Evolutionary conservation across 2,113 vertebrate genomes (phyloP), one percentile per base, ranked within the genome.

Genomic region (Percina caprodes): DNA sequence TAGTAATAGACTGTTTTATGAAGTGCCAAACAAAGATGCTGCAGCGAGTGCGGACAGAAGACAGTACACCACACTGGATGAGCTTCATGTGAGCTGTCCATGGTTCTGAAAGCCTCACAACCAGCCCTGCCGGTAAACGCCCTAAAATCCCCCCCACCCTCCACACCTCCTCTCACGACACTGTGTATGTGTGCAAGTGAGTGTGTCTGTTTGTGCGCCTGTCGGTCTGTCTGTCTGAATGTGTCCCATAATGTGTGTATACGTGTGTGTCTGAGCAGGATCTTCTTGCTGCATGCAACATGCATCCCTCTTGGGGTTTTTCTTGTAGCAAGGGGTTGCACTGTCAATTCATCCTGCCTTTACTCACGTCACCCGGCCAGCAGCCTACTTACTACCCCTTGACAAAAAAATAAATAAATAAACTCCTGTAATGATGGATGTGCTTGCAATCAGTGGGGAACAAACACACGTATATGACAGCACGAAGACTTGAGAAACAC

Each of bases 101-200:
- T 89, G 94, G 95, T 95, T 39, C 94, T 95, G 94, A 95, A 92
- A 89, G 84, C 86, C 86, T 85, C 82, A 85, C 83, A 65, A 65
- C 69, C 79, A 88, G 80, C 88, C 86, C 63, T 86, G 88, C 79
- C 80, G 94, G 94, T 94, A 86, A 93, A 95, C 95, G 94, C 95
- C 95, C 93, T 93, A 90, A 88, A 66, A 42, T 5, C 59, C 67
- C 81, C 69, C 70, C 75, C 74, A 62, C 69, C 30, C 30, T 4
- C 2, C 66, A 75, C 76, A 61, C 83, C 52, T 66, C 71, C 70
- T 71, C 84, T 90, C 91, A 92, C 89, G 91, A 89, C 89, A 88
- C 74, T 68, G 77, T 89, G 77, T 59, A 69, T 74, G 82, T 88
- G 82, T 89, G 76, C 48, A 62, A 45, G 39, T 69, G 71, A 82